Conservation (phyloP, 2,888 invertebrate species). For the Troides oblongomaculatus region DNA sequence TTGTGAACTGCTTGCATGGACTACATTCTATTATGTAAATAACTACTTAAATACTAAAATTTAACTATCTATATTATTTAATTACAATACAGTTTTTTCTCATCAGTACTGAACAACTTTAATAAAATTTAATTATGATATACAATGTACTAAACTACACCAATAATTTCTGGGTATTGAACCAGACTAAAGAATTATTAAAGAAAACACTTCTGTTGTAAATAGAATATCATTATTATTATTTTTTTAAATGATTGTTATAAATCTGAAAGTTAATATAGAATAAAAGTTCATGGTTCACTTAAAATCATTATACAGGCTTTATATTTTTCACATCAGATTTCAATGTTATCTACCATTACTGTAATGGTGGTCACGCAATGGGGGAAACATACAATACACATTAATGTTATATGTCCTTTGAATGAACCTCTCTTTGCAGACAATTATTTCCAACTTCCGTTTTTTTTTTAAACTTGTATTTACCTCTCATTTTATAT, state of each 20-base stretch:
- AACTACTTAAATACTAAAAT: background rate
- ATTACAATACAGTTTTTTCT: background rate
- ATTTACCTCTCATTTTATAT: too few relatives aligned
- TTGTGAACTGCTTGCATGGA: conserved; percentile 63
- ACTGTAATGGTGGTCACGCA: conserved; percentile 9
- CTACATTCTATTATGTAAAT: conserved; percentile 1
- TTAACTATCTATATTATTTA: background rate
- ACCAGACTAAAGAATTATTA: background rate
- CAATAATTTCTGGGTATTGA: background rate
- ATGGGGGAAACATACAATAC: conserved; percentile 10
- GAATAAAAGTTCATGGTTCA: background rate
- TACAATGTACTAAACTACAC: background rate
- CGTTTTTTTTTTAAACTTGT: conserved; percentile 5
- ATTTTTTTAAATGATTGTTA: too few relatives aligned
- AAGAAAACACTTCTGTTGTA: background rate
- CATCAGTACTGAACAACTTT: background rate
- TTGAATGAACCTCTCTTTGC: conserved; percentile 4
- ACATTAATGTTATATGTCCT: conserved; percentile 16
- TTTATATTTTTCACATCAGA: background rate
- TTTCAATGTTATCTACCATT: background rate
- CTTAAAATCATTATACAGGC: background rate
- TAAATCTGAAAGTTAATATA: background rate
- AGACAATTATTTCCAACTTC: background rate
- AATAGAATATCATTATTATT: background rate
- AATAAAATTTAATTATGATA: background rate